A percentile compares a stretch with the other conserved stretches of the same genome.
These are phyloP conservation scores for Athene noctua DNA, from an alignment of 2,113 vertebrate genomes.

Conservation along the genomic window DNA sequence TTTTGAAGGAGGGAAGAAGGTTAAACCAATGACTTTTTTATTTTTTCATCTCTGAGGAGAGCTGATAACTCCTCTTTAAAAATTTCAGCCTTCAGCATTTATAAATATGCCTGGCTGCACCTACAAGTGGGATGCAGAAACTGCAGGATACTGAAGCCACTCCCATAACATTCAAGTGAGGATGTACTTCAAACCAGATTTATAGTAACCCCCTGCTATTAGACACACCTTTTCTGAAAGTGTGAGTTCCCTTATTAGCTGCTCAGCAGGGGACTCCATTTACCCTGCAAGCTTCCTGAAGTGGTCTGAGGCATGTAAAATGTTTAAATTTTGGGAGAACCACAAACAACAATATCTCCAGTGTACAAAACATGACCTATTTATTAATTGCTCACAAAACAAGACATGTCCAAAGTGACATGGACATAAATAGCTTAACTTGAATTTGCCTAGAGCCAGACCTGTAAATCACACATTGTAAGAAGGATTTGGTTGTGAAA, in stretches of 20 bases:
- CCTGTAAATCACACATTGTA: neutral
- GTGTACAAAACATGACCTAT: neutral
- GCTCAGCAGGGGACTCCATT: neutral
- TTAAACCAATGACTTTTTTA: neutral
- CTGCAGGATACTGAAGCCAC: neutral
- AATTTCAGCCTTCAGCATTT: neutral
- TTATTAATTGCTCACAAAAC: slow-evolving; percentile 21
- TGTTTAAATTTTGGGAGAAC: slow-evolving; percentile 9
- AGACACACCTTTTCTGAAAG: neutral
- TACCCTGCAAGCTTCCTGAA: neutral
- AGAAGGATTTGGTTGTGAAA: neutral
- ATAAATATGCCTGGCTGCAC: neutral
- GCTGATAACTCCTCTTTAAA: neutral
- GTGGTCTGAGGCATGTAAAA: neutral
- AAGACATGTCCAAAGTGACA: neutral
- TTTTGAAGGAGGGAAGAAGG: neutral
- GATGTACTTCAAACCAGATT: neutral
- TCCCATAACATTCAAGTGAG: neutral
- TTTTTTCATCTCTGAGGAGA: neutral
- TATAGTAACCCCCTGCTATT: slow-evolving; percentile 19
- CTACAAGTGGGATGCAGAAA: neutral
- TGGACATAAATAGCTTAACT: neutral
- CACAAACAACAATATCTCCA: neutral
- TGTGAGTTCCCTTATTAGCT: slow-evolving; percentile 6
- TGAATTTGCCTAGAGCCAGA: neutral